Conservation (phyloP, 2,888 invertebrate genomes). For the Drosophila histrio region DNA sequence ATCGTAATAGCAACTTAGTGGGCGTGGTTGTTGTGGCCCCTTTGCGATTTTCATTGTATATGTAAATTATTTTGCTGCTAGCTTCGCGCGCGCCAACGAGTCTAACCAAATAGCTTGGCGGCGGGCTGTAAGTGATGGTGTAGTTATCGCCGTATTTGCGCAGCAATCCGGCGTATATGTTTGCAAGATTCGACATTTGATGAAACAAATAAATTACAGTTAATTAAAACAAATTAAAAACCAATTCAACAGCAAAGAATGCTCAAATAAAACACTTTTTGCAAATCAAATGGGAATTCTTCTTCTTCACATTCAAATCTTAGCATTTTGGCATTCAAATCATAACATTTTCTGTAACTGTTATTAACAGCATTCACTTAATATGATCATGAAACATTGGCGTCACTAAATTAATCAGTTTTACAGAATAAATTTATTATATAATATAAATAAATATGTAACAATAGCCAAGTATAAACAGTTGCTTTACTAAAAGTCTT, state of each 20-base stretch:
- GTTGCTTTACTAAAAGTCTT: too few relatives aligned
- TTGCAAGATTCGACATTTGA: slow-evolving; percentile 77
- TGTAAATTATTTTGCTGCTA: slow-evolving; percentile 66
- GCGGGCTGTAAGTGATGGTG: slow-evolving; percentile 66
- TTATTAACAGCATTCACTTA: slow-evolving; percentile 13
- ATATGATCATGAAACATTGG: too few relatives aligned
- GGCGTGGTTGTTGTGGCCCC: slow-evolving; percentile 32
- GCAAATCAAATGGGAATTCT: slow-evolving; percentile 3
- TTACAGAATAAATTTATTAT: too few relatives aligned
- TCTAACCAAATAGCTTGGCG: slow-evolving; percentile 71
- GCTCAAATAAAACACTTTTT: not conserved
- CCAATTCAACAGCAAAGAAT: slow-evolving; percentile 14
- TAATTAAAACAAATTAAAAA: not conserved
- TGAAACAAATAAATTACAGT: not conserved
- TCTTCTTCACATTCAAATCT: slow-evolving; percentile 5
- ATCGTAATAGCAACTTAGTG: slow-evolving; percentile 14
- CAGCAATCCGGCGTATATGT: slow-evolving; percentile 78
- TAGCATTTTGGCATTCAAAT: slow-evolving; percentile 6
- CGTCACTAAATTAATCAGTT: too few relatives aligned
- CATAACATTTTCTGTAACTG: slow-evolving; percentile 24
- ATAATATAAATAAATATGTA: too few relatives aligned
- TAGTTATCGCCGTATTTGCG: slow-evolving; percentile 69
- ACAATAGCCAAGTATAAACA: too few relatives aligned
- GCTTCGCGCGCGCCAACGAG: slow-evolving; percentile 61
- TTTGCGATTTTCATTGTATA: slow-evolving; percentile 68